Percentiles rank a stretch among this genome's conserved stretches.
Conservation (phyloP, 2,797 vertebrate species). For the Etheostoma nigrum region DNA sequence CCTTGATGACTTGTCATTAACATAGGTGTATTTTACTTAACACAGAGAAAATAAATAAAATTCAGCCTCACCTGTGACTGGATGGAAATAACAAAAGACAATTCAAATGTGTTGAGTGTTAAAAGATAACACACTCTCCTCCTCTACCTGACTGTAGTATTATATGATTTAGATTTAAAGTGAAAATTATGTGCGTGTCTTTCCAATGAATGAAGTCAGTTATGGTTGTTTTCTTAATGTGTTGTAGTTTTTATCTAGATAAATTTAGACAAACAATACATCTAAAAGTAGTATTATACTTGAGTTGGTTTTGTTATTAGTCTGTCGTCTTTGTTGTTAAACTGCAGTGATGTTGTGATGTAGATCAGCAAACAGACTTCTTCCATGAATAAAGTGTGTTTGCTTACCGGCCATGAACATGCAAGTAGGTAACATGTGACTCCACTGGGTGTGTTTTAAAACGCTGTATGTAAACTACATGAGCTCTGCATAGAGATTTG, state of each 20-base stretch:
- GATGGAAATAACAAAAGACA: too few species aligned
- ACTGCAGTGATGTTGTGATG: background rate
- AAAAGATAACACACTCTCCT: background rate
- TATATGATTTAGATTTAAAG: background rate
- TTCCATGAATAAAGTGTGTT: background rate
- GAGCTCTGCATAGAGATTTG: constrained; percentile 37
- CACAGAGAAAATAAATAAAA: background rate
- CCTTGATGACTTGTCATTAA: background rate
- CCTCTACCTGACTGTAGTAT: background rate
- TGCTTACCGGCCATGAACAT: constrained; percentile 5
- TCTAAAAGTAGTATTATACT: background rate
- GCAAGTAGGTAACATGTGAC: constrained; percentile 26
- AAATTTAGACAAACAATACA: too few species aligned
- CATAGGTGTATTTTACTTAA: background rate
- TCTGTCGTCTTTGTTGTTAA: background rate
- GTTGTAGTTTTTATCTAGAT: too few species aligned
- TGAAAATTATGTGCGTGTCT: background rate
- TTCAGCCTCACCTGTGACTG: background rate
- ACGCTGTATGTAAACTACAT: constrained; percentile 59
- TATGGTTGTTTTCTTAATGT: too few species aligned
- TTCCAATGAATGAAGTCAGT: too few species aligned
- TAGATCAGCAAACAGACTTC: constrained; percentile 1
- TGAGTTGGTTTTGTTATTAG: background rate
- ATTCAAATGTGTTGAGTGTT: background rate
- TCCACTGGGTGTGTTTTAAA: constrained; percentile 52